Base-by-base conservation (phyloP, 2,113 vertebrate species). In the Conger conger region DNA sequence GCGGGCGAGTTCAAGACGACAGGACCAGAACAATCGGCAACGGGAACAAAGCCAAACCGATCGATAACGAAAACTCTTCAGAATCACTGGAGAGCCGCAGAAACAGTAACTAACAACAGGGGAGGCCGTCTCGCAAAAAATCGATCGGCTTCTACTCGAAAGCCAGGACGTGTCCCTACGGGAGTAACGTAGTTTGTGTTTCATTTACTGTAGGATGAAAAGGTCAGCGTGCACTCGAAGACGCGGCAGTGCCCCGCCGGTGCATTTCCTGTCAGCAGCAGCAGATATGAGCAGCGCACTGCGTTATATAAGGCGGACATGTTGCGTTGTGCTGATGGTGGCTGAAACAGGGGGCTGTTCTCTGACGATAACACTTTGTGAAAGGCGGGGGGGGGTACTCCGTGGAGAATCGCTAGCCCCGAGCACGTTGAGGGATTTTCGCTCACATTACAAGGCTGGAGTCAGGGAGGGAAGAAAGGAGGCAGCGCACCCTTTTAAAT, bases 361-460 rank as follows among this genome's bases (percentile, higher is more conserved):
- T 6, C 82, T 76, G 82, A 73, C 36, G 80, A 82, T 82, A 82
- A 82, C 50, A 30, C n/a, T 82, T 50, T 18, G 30, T 82, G 35
- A 82, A 82, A 20, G 38, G 0, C 73, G 57, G 60, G 63, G 53
- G 68, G 68, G 7, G 54, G 50, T 33, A 16, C 53, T 3, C 82
- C 45, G 82, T 42, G 60, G 82, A 37, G n/a, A 83, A 83, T 73
- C 60, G n/a, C 11, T 42, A 37, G 82, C 82, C 45, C 57, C 27
- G 33, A 38, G 57, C 37, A 45, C 20, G 30, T 76, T 15, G 38
- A 33, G 37, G 63, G 37, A 42, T 73, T 83, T 42, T 83, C 36
- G 9, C 16, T 73, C 68, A 2, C 27, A 11, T 27, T 73, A 73
- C n/a, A 33, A 73, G 6, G n/a, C n/a, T 33, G 68, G n/a, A 73